These are phyloP conservation scores for Nicator chloris DNA, from an alignment of 2,113 vertebrate genomes.

Conservation along the genomic window DNA sequence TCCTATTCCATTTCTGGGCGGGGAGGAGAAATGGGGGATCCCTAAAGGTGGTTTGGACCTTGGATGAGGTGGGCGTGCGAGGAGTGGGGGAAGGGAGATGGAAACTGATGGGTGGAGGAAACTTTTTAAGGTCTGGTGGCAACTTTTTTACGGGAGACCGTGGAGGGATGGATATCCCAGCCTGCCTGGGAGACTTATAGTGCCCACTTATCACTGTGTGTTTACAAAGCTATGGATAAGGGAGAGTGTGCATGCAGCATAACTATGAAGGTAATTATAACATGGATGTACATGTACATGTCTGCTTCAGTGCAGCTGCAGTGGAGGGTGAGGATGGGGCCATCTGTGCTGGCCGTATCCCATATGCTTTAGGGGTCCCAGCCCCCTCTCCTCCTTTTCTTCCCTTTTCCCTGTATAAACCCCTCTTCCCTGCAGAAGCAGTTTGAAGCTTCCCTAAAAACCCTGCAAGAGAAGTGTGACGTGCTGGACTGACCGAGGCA, in stretches of 20 bases:
- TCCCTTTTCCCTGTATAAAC: not conserved
- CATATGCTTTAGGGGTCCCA: not conserved
- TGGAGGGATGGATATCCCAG: not conserved
- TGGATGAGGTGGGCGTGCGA: accelerated
- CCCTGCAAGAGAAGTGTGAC: not conserved
- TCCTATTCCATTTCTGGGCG: accelerated
- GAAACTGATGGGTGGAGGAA: not conserved
- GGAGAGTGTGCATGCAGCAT: no score
- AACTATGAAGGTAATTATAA: no score
- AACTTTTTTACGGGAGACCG: not conserved
- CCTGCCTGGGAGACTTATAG: not conserved
- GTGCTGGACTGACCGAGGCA: accelerated
- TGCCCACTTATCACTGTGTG: accelerated
- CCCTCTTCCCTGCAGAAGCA: not conserved
- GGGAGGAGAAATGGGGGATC: not conserved
- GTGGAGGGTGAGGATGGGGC: not conserved
- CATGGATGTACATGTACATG: accelerated
- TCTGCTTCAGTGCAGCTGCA: not conserved
- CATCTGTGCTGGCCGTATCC: accelerated
- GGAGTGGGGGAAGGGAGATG: accelerated
- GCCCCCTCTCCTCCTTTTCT: not conserved
- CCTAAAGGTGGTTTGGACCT: no score
- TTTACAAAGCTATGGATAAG: accelerated
- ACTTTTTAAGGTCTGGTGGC: not conserved
- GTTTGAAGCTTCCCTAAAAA: not conserved